Conservation (phyloP, 2,113 vertebrate species). For the Dolichotis patagonum region DNA sequence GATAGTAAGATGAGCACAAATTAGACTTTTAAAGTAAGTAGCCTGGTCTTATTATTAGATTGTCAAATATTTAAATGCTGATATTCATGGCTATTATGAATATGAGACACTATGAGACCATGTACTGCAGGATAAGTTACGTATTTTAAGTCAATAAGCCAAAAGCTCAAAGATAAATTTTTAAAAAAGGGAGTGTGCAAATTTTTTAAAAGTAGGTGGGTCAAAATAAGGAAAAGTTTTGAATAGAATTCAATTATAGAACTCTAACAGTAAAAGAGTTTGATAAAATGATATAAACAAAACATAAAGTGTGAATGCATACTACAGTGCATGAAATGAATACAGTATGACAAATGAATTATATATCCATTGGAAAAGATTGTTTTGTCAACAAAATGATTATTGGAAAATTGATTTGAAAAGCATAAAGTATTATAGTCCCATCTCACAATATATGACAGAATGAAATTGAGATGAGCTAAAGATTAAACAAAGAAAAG, state of each 20-base stretch:
- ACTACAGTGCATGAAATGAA: not conserved
- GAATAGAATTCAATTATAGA: not conserved
- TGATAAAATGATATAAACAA: not conserved
- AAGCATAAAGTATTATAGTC: not conserved
- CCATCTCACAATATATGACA: not conserved
- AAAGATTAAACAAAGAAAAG: not conserved
- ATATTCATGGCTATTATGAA: not conserved
- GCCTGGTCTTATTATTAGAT: not conserved
- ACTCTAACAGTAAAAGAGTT: not conserved
- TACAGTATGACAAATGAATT: not conserved
- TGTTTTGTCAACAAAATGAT: not conserved
- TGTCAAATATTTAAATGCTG: not conserved
- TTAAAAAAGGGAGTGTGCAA: not conserved
- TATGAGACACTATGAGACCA: not conserved
- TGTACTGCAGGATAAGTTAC: not conserved
- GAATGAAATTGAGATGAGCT: not conserved
- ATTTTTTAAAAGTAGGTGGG: not conserved
- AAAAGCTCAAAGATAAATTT: not conserved
- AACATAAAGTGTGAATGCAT: not conserved
- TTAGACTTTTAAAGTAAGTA: not conserved
- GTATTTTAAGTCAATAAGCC: not conserved
- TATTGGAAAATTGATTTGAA: not conserved
- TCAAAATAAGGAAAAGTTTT: not conserved
- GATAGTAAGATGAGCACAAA: not conserved
- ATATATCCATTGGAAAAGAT: not conserved